Conservation (phyloP, 1,140 invertebrate genomes). For the Saccostrea cuccullata region DNA sequence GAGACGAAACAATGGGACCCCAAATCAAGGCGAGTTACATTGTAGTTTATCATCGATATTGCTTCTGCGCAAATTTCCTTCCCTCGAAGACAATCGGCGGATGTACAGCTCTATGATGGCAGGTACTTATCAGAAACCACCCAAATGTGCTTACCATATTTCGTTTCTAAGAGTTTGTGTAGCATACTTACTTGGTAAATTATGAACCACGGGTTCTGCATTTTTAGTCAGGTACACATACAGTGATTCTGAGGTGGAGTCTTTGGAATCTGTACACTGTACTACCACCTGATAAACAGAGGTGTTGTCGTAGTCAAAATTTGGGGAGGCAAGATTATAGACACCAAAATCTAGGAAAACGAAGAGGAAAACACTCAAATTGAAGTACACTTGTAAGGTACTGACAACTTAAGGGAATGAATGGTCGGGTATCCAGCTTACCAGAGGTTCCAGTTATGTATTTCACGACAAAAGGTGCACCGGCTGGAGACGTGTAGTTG, state of each 20-base stretch:
- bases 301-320: conserved; percentile 1
- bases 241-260: background rate
- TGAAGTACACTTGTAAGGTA: too few relatives aligned
- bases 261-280: conserved; percentile 21
- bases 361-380: background rate
- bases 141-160: too few relatives aligned
- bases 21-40: too few relatives aligned
- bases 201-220: conserved; percentile 6
- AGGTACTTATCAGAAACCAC: too few relatives aligned
- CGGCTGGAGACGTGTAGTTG: background rate
- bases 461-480: conserved; percentile 26
- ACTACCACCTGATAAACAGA: background rate
- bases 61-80: too few relatives aligned
- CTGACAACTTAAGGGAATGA: background rate
- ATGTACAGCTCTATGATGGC: too few relatives aligned
- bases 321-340: background rate
- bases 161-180: background rate
- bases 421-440: background rate
- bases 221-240: conserved; percentile 10
- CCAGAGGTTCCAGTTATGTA: conserved; percentile 24
- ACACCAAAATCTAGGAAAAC: conserved; percentile 14
- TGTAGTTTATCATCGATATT: too few relatives aligned
- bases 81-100: too few relatives aligned
- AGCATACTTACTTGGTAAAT: conserved; percentile 27
- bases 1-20: background rate